phyloP scores from a whole-genome alignment of 2,888 invertebrate species.

The Didymodactylos carnosus region DNA sequence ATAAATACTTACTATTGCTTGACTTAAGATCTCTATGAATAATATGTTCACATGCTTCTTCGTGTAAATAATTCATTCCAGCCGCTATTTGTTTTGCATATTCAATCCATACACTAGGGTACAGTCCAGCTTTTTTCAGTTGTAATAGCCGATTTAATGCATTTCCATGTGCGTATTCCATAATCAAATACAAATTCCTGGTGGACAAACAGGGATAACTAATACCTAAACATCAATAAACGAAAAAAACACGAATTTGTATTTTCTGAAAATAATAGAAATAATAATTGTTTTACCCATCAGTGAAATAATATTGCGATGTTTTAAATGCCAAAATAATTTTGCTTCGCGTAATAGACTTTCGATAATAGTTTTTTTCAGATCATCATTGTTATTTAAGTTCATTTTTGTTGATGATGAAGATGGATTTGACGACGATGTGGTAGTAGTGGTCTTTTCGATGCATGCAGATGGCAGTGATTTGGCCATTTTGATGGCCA shows the following conservation, averaged over 20 bases:
- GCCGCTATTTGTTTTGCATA: slow-evolving; percentile 94
- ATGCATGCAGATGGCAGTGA: too few species aligned
- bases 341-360: slow-evolving; percentile 51
- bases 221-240: slow-evolving; percentile 57
- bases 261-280: too few species aligned
- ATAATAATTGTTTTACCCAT: too few species aligned
- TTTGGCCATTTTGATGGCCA: neutral
- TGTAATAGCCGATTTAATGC: slow-evolving; percentile 60
- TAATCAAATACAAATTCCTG: slow-evolving; percentile 69
- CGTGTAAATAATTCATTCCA: slow-evolving; percentile 14
- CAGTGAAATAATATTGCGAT: slow-evolving; percentile 80
- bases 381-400: slow-evolving; percentile 64
- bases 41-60: slow-evolving; percentile 1
- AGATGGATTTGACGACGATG: neutral
- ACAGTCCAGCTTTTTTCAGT: slow-evolving; percentile 53
- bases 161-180: slow-evolving; percentile 89
- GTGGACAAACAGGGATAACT: neutral
- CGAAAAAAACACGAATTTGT: too few species aligned
- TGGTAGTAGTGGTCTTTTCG: too few species aligned
- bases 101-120: slow-evolving; percentile 73
- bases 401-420: slow-evolving; percentile 39
- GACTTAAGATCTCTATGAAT: slow-evolving; percentile 14
- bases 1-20: slow-evolving; percentile 1
- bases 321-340: slow-evolving; percentile 75
- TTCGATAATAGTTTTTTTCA: slow-evolving; percentile 68